Conservation (phyloP, 1,140 invertebrate species). For the Tetragnatha versicolor region DNA sequence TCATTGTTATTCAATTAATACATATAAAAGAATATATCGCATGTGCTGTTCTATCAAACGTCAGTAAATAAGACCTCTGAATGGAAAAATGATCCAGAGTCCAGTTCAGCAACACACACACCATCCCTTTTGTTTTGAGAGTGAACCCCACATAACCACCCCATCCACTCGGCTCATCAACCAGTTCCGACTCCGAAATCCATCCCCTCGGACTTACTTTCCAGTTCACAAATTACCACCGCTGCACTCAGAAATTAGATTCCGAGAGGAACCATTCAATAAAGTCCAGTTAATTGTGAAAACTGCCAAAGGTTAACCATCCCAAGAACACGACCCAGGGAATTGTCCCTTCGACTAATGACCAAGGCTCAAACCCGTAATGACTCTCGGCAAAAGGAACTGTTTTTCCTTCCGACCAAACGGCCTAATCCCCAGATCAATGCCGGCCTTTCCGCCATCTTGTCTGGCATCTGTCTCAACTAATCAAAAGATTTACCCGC, state of each 20-base stretch:
- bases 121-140: not conserved
- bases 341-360: conserved; percentile 20
- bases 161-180: not conserved
- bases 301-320: conserved; percentile 28
- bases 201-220: no score
- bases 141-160: not conserved
- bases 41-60: no score
- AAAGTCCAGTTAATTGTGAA: conserved; percentile 4
- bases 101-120: not conserved
- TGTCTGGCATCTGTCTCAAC: conserved; percentile 35
- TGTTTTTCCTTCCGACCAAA: conserved; percentile 14
- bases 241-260: not conserved
- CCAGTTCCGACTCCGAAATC: not conserved
- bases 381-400: conserved; percentile 4
- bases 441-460: conserved; percentile 17
- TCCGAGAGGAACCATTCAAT: no score
- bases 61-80: no score
- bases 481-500: conserved; percentile 41
- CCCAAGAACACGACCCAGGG: not conserved
- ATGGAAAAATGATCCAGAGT: not conserved
- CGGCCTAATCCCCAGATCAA: conserved; percentile 25
- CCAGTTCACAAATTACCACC: conserved; percentile 16
- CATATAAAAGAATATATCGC: no score
- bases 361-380: conserved; percentile 30
- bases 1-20: no score